These are phyloP conservation scores for Netelia melanura DNA, from an alignment of 2,888 invertebrate species.

Conservation along the genomic window DNA sequence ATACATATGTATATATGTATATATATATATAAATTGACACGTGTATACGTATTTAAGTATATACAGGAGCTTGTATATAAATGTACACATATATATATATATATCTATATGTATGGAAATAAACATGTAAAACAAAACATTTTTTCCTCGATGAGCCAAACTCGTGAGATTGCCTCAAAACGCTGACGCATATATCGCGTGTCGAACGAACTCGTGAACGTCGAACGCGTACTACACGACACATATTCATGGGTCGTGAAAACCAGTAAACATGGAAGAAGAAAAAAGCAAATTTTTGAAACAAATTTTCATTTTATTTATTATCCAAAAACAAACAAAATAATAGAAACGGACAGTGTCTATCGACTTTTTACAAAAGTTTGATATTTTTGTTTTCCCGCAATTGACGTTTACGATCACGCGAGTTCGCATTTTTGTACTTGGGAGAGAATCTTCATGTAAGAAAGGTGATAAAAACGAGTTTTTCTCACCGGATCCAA, in stretches of 20 bases:
- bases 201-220: conserved; percentile 45
- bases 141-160: conserved; percentile 15
- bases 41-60: conserved; percentile 46
- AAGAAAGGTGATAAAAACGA: conserved; percentile 29
- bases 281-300: neutral
- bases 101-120: conserved; percentile 57
- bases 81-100: conserved; percentile 56
- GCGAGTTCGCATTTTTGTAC: neutral
- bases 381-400: no score
- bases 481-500: conserved; percentile 30
- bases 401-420: no score
- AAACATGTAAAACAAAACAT: neutral
- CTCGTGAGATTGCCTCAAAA: conserved; percentile 75
- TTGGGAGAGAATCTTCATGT: neutral
- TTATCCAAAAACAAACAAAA: neutral
- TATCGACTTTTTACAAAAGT: neutral
- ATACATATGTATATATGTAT: neutral
- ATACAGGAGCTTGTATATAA: neutral
- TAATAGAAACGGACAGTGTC: neutral
- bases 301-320: neutral
- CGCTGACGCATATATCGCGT: conserved; percentile 76
- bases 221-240: conserved; percentile 5
- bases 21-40: conserved; percentile 1
- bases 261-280: neutral
- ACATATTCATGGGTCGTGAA: neutral